A percentile compares a stretch with the other conserved stretches of the same genome.
phyloP scores from a whole-genome alignment of 64 coral and sea anemone species.

The Platygyra sinensis region DNA sequence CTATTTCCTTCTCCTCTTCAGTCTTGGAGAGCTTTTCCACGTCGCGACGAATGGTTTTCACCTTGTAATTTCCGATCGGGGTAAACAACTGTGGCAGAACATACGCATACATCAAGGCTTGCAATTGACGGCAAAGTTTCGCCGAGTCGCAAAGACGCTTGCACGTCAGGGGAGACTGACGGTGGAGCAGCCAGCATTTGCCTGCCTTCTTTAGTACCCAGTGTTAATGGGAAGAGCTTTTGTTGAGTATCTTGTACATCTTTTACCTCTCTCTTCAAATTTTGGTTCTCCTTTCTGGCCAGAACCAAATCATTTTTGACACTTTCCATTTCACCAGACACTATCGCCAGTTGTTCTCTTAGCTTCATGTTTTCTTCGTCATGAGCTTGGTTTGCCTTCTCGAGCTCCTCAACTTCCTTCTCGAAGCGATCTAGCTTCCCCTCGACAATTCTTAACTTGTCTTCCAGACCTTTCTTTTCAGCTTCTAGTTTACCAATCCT shows the following conservation, averaged over 20 bases:
- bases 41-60: slow-evolving; percentile 39
- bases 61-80: slow-evolving; percentile 34
- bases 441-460: slow-evolving; percentile 43
- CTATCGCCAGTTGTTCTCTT: not conserved
- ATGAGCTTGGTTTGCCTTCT: not conserved
- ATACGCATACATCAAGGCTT: slow-evolving; percentile 40
- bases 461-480: slow-evolving; percentile 41
- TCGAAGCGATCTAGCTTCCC: slow-evolving; percentile 28
- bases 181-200: slow-evolving; percentile 25
- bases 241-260: slow-evolving; percentile 11
- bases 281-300: slow-evolving; percentile 15
- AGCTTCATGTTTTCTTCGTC: slow-evolving; percentile 27
- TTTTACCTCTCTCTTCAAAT: slow-evolving; percentile 29
- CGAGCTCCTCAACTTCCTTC: slow-evolving; percentile 30
- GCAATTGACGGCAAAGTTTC: slow-evolving; percentile 43
- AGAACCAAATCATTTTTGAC: not conserved
- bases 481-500: slow-evolving; percentile 40
- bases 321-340: slow-evolving; percentile 2
- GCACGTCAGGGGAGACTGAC: not conserved
- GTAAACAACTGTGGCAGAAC: slow-evolving; percentile 43
- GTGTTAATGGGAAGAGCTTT: not conserved
- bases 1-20: slow-evolving; percentile 27
- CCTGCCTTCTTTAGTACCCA: not conserved
- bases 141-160: slow-evolving; percentile 25
- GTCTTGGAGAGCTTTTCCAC: slow-evolving; percentile 34